A percentile compares a stretch with the other conserved stretches of the same genome.
Evolutionary conservation across 2,797 vertebrate species (phyloP).

Genomic region (Acanthiza pusilla): DNA sequence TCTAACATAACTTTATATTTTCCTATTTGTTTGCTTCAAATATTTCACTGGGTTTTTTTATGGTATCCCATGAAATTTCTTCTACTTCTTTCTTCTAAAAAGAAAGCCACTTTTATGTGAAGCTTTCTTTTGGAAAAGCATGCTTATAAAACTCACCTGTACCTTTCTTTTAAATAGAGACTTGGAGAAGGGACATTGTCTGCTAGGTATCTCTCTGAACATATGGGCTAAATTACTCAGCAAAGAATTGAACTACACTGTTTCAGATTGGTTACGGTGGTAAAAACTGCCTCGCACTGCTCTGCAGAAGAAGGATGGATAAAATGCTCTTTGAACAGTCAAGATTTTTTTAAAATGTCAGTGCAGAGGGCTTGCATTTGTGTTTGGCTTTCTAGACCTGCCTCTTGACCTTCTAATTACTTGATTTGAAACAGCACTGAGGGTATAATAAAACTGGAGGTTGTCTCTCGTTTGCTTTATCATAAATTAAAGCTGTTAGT

Average conservation of each 20-base stretch:
- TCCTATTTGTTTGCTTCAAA: not conserved
- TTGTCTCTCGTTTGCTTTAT: conserved; percentile 79
- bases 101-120: not conserved
- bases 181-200: not conserved
- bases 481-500: conserved; percentile 83
- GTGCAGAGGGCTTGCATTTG: conserved; percentile 79
- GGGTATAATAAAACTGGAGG: conserved; percentile 81
- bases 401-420: conserved; percentile 84
- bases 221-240: conserved; percentile 71
- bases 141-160: conserved; percentile 51
- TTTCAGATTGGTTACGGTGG: conserved; percentile 75
- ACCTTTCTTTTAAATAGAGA: not conserved
- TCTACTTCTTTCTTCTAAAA: not conserved
- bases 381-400: conserved; percentile 76
- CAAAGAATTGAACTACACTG: conserved; percentile 41
- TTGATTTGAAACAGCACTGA: conserved; percentile 84
- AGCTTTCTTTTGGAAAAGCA: not conserved
- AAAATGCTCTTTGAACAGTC: conserved; percentile 76
- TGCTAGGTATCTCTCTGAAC: conserved; percentile 10
- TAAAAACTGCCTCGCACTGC: conserved; percentile 30
- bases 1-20: not conserved
- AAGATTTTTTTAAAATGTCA: conserved; percentile 61
- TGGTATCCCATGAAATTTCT: not conserved
- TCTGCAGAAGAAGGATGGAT: conserved; percentile 69
- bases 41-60: not conserved